These are phyloP conservation scores for Folsomia manolachei DNA, from an alignment of 2,888 invertebrate genomes.

Conservation along the genomic window DNA sequence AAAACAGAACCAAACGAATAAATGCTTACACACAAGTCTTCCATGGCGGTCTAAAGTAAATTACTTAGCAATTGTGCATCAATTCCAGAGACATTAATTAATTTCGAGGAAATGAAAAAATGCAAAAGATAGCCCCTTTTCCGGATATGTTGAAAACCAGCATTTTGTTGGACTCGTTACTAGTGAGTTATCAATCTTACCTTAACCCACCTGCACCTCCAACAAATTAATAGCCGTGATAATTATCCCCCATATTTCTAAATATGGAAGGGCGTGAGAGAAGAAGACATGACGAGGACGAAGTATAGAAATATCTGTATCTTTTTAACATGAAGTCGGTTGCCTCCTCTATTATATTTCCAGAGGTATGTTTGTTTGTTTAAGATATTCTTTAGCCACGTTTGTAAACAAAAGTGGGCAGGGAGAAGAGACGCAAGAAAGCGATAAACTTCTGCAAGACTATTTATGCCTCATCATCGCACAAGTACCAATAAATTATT, in stretches of 20 bases:
- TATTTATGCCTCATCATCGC: constrained; percentile 39
- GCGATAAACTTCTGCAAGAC: constrained; percentile 33
- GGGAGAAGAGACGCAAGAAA: not conserved
- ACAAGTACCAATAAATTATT: constrained; percentile 40
- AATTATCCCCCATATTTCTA: not conserved
- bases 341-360: not conserved
- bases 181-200: too few species aligned
- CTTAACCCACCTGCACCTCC: too few species aligned
- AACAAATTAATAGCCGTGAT: too few species aligned
- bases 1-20: too few species aligned
- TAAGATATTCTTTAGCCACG: not conserved
- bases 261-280: not conserved
- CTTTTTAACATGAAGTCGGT: not conserved
- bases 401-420: not conserved
- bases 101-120: not conserved
- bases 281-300: not conserved
- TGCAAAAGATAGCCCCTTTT: too few species aligned
- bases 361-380: not conserved
- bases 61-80: not conserved
- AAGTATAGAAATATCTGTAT: not conserved
- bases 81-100: not conserved
- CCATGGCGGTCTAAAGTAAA: too few species aligned
- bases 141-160: too few species aligned
- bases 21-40: too few species aligned
- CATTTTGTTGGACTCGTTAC: too few species aligned